These are phyloP conservation scores for Euura saliciscinereae DNA, from an alignment of 1,140 invertebrate species.

Conservation along the genomic window DNA sequence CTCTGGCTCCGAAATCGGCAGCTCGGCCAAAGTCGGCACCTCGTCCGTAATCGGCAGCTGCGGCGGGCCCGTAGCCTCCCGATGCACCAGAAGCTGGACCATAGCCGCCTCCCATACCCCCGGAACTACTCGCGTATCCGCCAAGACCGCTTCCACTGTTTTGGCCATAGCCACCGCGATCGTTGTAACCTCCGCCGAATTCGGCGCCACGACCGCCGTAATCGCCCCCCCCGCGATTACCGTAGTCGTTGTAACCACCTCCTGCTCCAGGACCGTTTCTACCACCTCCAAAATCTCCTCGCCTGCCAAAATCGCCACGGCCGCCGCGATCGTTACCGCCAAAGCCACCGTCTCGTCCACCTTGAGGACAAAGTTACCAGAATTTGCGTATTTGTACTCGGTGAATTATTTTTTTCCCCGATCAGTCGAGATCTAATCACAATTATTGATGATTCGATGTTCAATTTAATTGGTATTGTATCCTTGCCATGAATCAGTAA, in stretches of 20 bases:
- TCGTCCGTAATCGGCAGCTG: conserved; percentile 51
- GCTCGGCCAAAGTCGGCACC: conserved; percentile 49
- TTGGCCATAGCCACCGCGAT: conserved; percentile 53
- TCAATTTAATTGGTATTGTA: not conserved
- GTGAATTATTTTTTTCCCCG: not conserved
- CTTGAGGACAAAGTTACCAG: not conserved
- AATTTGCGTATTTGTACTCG: not conserved
- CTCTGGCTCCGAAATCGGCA: conserved; percentile 50
- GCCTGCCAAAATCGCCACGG: not conserved
- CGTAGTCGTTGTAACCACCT: conserved; percentile 55
- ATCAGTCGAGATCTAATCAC: not conserved
- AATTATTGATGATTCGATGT: no score
- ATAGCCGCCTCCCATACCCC: conserved; percentile 52
- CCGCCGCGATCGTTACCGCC: not conserved
- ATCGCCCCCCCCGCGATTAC: conserved; percentile 52
- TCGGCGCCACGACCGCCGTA: conserved; percentile 47
- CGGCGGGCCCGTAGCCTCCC: conserved; percentile 51
- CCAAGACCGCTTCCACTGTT: conserved; percentile 52
- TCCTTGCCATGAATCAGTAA: not conserved
- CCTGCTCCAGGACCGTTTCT: conserved; percentile 48
- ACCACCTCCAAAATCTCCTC: not conserved
- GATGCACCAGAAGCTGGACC: conserved; percentile 49
- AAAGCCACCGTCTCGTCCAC: not conserved
- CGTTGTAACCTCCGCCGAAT: conserved; percentile 43
- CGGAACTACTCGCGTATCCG: conserved; percentile 47